Evolutionary conservation across 2,888 invertebrate genomes (phyloP), one percentile per base, ranked within the genome.

Genomic region (Diarsia rubi): DNA sequence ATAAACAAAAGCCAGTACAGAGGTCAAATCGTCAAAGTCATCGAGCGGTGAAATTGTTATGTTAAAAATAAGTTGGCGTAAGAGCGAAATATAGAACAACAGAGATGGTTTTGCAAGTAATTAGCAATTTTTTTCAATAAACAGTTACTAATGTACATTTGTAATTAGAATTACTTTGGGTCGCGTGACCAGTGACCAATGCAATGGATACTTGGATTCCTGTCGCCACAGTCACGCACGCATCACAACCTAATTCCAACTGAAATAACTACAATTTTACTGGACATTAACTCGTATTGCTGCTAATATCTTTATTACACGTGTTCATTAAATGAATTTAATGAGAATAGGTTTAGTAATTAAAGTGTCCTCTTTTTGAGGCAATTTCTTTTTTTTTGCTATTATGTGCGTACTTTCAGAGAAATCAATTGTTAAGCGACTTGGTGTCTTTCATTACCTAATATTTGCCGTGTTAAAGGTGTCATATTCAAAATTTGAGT

Each of bases 101-200:
- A n/a, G 9, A 12, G 19, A 5, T 59, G 37, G 27, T 75, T 47
- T 68, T 68, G 52, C 49, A 37, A 31, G 69, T 65, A 79, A 73
- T 73, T 52, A 59, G 27, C 62, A 52, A 69, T 79, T 83, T 79
- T 70, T 75, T 75, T 70, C 66, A 81, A 71, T 73, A 73, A 84
- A 84, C 84, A 73, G 69, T n/a, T n/a, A 70, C 60, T 84, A 54
- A 44, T 54, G 63, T 74, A 64, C 76, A 84, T 74, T 70, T 70
- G 44, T 67, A 83, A 83, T 83, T 84, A 72, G 67, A 70, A 73
- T 68, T 66, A 71, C 44, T 49, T 54, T 8, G 27, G 24, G 21
- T 73, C 73, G 86, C 86, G 86, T 86, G 86, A 79, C 77, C 64
- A 63, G 45, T 74, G 67, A 69, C 75, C 79, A 75, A 78, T 79